A percentile compares a stretch with the other conserved stretches of the same genome.
phyloP scores from a whole-genome alignment of 2,888 invertebrate genomes.

The Heteromurus nitidus region DNA sequence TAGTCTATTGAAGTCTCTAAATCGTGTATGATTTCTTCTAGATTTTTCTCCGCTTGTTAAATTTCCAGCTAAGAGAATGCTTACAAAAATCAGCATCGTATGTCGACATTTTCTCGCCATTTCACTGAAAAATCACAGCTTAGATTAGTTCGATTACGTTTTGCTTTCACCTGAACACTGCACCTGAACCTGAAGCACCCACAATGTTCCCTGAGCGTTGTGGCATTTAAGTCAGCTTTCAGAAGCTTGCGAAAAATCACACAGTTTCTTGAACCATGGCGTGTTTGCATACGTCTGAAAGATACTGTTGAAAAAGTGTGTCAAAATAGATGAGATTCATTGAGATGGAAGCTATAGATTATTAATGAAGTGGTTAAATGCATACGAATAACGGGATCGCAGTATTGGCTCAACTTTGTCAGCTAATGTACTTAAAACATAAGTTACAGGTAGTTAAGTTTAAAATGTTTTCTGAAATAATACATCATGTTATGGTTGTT shows the following conservation, averaged over 20 bases:
- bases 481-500: no score
- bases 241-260: neutral
- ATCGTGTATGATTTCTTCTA: no score
- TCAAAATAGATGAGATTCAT: slow-evolving; percentile 18
- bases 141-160: no score
- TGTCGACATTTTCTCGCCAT: neutral
- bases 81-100: neutral
- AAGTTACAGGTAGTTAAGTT: neutral
- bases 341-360: slow-evolving; percentile 3
- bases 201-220: neutral
- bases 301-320: slow-evolving; percentile 45
- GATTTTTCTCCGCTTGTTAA: no score
- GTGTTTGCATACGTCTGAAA: neutral
- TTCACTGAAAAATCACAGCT: neutral
- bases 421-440: no score
- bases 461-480: neutral
- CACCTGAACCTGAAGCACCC: neutral
- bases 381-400: slow-evolving; percentile 40
- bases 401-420: no score
- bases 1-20: no score
- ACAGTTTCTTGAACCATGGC: neutral
- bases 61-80: neutral
- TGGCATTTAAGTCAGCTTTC: neutral
- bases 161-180: no score
- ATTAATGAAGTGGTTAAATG: slow-evolving; percentile 34